Conservation (phyloP, 2,113 vertebrate genomes). For the Ictidomys tridecemlineatus region DNA sequence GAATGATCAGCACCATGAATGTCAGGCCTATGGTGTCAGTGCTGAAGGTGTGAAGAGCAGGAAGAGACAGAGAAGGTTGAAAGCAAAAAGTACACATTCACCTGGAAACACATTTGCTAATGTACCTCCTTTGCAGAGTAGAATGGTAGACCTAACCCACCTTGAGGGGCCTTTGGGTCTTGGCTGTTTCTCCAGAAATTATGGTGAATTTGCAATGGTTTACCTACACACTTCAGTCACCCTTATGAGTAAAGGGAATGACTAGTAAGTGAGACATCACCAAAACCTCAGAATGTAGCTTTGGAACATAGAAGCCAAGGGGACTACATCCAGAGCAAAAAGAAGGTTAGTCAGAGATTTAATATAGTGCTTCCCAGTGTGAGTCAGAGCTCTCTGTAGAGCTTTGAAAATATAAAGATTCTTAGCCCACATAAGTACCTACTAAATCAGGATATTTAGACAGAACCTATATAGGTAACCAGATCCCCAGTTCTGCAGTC, state of each 20-base stretch:
- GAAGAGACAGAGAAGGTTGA: not conserved
- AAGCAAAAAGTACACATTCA: not conserved
- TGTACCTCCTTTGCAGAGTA: not conserved
- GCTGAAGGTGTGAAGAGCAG: not conserved
- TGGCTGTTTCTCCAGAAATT: constrained; percentile 14
- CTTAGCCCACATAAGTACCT: not conserved
- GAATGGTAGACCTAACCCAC: not conserved
- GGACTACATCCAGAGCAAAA: not conserved
- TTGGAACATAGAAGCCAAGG: not conserved
- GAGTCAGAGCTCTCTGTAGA: not conserved
- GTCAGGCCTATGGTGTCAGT: not conserved
- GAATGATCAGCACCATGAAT: not conserved
- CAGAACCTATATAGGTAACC: not conserved
- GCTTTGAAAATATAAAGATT: not conserved
- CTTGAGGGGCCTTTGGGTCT: not conserved
- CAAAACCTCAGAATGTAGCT: not conserved
- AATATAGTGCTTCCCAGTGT: not conserved
- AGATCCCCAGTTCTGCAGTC: not conserved
- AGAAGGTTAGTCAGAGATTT: not conserved
- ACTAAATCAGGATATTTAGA: not conserved
- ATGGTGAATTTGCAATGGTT: constrained; percentile 19
- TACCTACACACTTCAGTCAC: not conserved
- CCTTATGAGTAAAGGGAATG: constrained; percentile 23
- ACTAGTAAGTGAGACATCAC: not conserved
- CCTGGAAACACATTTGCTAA: not conserved